Evolutionary conservation across 1,140 invertebrate species (phyloP).

Genomic region (Thrips palmi): DNA sequence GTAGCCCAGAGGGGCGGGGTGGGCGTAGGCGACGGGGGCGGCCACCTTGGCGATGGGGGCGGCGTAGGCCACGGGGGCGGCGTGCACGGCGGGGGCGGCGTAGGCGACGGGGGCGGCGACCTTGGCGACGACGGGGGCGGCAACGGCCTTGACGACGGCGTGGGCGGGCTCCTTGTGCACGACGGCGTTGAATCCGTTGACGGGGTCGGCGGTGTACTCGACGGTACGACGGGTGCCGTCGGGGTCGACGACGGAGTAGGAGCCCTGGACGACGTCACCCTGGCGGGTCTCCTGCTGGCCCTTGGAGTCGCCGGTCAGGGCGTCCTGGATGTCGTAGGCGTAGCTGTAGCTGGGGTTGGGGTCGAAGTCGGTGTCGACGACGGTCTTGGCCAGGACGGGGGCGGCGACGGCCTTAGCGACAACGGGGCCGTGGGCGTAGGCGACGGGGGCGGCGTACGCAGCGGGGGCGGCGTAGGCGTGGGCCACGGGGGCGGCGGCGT

Average conservation of each 20-base stretch:
- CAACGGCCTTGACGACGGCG: slow-evolving; percentile 11
- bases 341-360: slow-evolving; percentile 51
- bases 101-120: slow-evolving; percentile 3
- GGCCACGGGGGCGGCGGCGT: slow-evolving; percentile 4
- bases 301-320: slow-evolving; percentile 46
- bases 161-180: slow-evolving; percentile 17
- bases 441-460: slow-evolving; percentile 5
- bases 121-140: slow-evolving; percentile 14
- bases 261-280: slow-evolving; percentile 39
- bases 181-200: slow-evolving; percentile 25
- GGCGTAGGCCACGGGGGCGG: slow-evolving; percentile 18
- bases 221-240: slow-evolving; percentile 36
- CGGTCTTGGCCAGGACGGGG: slow-evolving; percentile 11
- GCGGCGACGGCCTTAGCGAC: slow-evolving; percentile 9
- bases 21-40: too few relatives aligned
- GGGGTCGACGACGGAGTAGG: slow-evolving; percentile 40
- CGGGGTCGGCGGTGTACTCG: slow-evolving; percentile 24
- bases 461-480: not conserved
- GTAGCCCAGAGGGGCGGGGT: too few relatives aligned
- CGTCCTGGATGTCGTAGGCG: slow-evolving; percentile 49
- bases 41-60: slow-evolving; percentile 20
- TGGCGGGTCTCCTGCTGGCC: slow-evolving; percentile 35
- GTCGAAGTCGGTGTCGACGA: slow-evolving; percentile 12
- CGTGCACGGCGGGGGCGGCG: slow-evolving; percentile 16
- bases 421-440: slow-evolving; percentile 8